A percentile compares a stretch with the other conserved stretches of the same genome.
phyloP scores from a whole-genome alignment of 2,797 vertebrate species.

The Phrynocephalus forsythii region DNA sequence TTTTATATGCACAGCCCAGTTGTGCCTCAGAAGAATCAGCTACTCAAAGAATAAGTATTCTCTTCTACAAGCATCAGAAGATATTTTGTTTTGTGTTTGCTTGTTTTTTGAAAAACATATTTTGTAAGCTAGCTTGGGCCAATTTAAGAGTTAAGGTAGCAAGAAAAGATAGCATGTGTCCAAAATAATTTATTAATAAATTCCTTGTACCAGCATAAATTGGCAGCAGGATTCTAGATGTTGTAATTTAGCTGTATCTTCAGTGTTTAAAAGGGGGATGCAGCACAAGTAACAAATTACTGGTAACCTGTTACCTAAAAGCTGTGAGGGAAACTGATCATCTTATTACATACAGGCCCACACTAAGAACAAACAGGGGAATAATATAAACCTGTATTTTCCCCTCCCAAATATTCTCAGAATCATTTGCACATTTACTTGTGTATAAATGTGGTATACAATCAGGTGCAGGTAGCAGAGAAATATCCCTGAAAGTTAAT shows the following conservation, averaged over 20 bases:
- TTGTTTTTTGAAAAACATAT: background rate
- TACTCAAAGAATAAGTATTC: background rate
- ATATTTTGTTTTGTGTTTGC: background rate
- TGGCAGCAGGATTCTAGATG: no score
- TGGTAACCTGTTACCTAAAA: background rate
- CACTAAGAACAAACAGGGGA: background rate
- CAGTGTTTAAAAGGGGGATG: background rate
- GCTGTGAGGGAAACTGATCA: background rate
- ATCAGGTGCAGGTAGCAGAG: background rate
- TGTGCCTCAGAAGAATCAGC: background rate
- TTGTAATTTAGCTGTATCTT: background rate
- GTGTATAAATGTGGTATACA: background rate
- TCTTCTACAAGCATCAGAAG: background rate
- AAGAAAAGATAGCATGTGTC: no score
- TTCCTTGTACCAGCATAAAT: no score
- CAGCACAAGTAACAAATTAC: background rate
- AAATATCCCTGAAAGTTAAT: background rate
- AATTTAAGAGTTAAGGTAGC: background rate
- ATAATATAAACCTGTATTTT: background rate
- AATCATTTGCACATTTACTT: background rate
- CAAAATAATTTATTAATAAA: no score
- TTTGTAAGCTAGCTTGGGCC: background rate
- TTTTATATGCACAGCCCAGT: background rate
- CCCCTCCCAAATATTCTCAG: background rate
- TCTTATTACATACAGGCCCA: background rate